Conservation (phyloP, 2,113 vertebrate genomes). For the Octodon degus region DNA sequence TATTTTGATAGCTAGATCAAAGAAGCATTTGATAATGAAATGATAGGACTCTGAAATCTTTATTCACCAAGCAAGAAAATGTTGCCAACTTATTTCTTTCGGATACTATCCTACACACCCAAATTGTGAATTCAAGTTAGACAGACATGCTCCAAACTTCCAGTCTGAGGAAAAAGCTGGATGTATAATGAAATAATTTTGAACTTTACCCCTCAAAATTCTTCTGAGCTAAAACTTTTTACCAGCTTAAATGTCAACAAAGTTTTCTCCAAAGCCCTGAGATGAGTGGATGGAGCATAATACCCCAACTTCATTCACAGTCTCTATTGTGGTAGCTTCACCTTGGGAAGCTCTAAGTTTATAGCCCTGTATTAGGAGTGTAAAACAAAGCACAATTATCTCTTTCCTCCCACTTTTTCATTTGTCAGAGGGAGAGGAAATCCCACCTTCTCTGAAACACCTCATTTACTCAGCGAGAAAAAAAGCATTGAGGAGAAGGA, state of each 20-base stretch:
- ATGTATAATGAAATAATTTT: neutral
- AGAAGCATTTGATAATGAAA: constrained; percentile 29
- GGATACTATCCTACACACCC: neutral
- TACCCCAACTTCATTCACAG: neutral
- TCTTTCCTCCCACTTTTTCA: neutral
- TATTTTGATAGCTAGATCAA: neutral
- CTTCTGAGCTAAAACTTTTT: neutral
- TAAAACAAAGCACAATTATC: neutral
- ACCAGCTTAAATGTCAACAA: neutral
- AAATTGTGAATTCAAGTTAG: neutral
- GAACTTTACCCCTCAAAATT: neutral
- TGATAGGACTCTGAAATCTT: neutral
- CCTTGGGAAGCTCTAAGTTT: neutral
- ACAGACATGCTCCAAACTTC: neutral
- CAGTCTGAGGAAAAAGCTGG: neutral
- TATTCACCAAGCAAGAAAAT: neutral
- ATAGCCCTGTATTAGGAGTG: neutral
- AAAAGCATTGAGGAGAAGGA: neutral
- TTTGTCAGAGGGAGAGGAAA: neutral
- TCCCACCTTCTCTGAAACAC: neutral
- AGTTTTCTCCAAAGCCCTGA: neutral
- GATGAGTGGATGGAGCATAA: neutral
- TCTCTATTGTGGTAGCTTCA: neutral
- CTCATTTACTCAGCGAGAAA: neutral
- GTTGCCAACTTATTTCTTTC: neutral